Conservation (phyloP, 2,888 invertebrate genomes). For the Achlya flavicornis region DNA sequence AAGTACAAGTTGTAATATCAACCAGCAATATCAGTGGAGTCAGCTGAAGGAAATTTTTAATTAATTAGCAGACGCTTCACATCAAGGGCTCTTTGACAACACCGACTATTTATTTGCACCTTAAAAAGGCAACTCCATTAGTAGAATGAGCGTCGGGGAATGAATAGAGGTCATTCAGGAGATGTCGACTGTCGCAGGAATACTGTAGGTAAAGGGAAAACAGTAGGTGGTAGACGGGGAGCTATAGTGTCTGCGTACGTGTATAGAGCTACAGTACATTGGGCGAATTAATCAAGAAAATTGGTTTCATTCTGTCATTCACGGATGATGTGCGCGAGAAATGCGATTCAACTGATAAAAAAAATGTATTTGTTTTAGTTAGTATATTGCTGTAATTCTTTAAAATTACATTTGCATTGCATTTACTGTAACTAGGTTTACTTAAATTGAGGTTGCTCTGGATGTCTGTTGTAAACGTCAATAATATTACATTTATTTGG, state of each 20-base stretch:
- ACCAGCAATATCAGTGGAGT: background rate
- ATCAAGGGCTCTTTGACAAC: slow-evolving; percentile 49
- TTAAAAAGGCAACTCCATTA: slow-evolving; percentile 80
- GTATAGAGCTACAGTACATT: background rate
- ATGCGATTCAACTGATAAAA: too few species aligned
- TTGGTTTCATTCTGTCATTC: background rate
- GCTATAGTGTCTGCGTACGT: slow-evolving; percentile 18
- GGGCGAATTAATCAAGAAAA: slow-evolving; percentile 3
- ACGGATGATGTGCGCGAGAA: too few species aligned
- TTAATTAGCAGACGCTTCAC: slow-evolving; percentile 65
- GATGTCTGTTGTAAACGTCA: too few species aligned
- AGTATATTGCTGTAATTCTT: too few species aligned
- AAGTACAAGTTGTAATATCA: too few species aligned
- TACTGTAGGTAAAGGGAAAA: slow-evolving; percentile 37
- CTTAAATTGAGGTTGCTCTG: too few species aligned
- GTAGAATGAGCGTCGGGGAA: slow-evolving; percentile 70
- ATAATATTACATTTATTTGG: too few species aligned
- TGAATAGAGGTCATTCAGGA: slow-evolving; percentile 75
- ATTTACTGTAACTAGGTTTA: too few species aligned
- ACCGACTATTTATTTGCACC: slow-evolving; percentile 69
- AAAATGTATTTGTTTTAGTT: too few species aligned
- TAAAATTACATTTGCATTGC: too few species aligned
- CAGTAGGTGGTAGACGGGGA: slow-evolving; percentile 25
- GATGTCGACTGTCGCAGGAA: slow-evolving; percentile 65
- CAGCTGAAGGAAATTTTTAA: slow-evolving; percentile 42